phyloP scores from a whole-genome alignment of 2,797 vertebrate species.

The Salmo trutta region DNA sequence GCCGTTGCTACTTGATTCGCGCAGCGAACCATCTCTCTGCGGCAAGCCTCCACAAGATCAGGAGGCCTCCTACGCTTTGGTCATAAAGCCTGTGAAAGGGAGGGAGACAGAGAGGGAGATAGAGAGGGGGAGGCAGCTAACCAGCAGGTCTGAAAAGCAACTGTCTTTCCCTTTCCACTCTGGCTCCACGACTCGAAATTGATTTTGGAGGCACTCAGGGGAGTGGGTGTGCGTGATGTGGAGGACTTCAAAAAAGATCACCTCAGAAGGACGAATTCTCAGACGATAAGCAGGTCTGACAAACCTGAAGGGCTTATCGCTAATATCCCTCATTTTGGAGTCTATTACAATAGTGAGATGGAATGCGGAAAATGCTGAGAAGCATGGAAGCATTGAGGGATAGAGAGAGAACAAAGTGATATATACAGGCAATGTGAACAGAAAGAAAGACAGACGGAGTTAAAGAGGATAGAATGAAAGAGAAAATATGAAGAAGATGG shows the following conservation, averaged over 20 bases:
- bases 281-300: conserved; percentile 59
- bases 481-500: not conserved
- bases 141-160: conserved; percentile 18
- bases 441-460: not conserved
- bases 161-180: conserved; percentile 27
- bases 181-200: conserved; percentile 49
- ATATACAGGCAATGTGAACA: not conserved
- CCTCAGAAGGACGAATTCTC: conserved; percentile 48
- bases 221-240: conserved; percentile 33
- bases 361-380: conserved; percentile 47
- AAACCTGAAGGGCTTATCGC: conserved; percentile 64
- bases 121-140: not conserved
- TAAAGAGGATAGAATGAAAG: not conserved
- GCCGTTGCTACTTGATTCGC: not conserved
- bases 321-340: conserved; percentile 67
- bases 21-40: conserved; percentile 21
- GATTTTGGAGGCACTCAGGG: conserved; percentile 53
- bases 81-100: not conserved
- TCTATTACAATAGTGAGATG: conserved; percentile 54
- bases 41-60: conserved; percentile 7
- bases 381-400: conserved; percentile 3
- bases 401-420: not conserved
- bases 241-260: conserved; percentile 40
- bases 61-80: not conserved
- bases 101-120: not conserved